These are phyloP conservation scores for Apaloderma vittatum DNA, from an alignment of 2,113 vertebrate species.

Conservation along the genomic window DNA sequence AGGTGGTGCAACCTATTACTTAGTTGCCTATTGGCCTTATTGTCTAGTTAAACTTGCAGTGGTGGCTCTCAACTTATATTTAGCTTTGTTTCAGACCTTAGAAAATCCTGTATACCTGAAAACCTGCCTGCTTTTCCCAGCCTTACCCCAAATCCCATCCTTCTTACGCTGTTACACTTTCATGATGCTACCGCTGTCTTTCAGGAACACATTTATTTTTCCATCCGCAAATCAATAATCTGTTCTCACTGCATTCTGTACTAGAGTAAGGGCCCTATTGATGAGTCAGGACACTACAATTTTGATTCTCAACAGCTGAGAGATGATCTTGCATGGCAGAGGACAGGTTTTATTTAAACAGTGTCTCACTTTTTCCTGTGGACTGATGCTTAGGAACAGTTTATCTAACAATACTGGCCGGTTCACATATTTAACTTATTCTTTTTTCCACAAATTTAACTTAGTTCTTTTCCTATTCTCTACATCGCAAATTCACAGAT, in stretches of 20 bases:
- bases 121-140: neutral
- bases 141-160: neutral
- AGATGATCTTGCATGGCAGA: neutral
- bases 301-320: conserved; percentile 45
- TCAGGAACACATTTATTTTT: neutral
- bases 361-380: conserved; percentile 22
- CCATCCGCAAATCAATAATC: neutral
- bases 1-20: neutral
- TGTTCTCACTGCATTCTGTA: neutral
- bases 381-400: conserved; percentile 1
- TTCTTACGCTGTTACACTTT: neutral
- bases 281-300: neutral
- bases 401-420: neutral
- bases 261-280: neutral
- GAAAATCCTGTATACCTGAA: neutral
- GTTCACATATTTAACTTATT: neutral
- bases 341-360: conserved; percentile 30
- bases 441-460: no score
- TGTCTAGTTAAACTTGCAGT: neutral
- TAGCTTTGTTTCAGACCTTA: neutral
- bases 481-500: neutral
- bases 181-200: accelerated
- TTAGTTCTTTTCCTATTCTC: neutral
- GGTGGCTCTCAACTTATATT: neutral
- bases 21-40: no score